Evolutionary conservation across 2,113 vertebrate genomes (phyloP), one percentile per base, ranked within the genome.

Genomic region (Thomomys bottae): DNA sequence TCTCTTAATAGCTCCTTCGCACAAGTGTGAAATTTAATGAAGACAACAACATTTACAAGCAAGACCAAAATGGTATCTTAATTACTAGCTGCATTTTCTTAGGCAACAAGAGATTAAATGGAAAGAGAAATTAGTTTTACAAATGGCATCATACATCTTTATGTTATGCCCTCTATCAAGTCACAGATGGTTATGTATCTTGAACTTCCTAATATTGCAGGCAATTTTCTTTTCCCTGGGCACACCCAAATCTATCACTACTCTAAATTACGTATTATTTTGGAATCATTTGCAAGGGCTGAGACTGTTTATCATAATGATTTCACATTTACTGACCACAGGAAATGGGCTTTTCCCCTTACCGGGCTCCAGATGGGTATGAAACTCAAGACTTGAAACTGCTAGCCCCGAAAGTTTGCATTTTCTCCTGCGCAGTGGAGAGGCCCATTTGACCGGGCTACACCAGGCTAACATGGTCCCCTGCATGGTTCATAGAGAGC

Each of bases 101-200:
- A 94, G 94, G 94, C 94, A 95, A 92, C 93, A 63, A 91, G 93
- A 95, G 84, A 96, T 95, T 94, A 96, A 96, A 96, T 93, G 89
- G 87, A 96, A 96, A 95, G 84, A 97, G 95, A 96, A 96, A 97
- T 97, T 96, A 96, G 96, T 96, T 96, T 96, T 95, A 94, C 92
- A 96, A 97, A 96, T 94, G 94, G 95, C 95, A 90, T 88, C 96
- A 95, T 96, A 92, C 49, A 96, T 96, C 94, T 96, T 97, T 91
- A 92, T 88, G 94, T 79, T 88, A 87, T 30, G 90, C 32, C 80
- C 89, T 93, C 94, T 70, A 93, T 94, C 95, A 92, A 96, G 90
- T 87, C 96, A 88, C 96, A 97, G 97, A 96, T 95, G 93, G 96
- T 89, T 96, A 89, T 89, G 90, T 87, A 70, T 95, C 89, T 94